phyloP scores from a whole-genome alignment of 2,113 vertebrate species.

The Catagonus wagneri region DNA sequence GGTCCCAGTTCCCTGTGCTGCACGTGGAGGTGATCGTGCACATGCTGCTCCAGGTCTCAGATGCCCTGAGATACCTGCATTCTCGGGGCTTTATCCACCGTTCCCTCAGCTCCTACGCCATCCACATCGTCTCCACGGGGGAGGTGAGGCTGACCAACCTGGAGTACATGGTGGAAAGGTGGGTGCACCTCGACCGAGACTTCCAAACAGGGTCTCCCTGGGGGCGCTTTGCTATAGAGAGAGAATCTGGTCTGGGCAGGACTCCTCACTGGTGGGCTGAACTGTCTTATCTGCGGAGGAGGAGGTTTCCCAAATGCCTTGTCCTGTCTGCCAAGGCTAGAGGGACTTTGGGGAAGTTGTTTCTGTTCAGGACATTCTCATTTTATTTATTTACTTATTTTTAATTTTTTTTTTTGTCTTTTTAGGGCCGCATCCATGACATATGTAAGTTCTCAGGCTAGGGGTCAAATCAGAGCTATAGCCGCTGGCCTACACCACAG shows the following conservation, averaged over 20 bases:
- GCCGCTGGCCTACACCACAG: no score
- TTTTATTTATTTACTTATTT: not conserved
- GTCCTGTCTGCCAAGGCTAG: not conserved
- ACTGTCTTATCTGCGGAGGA: not conserved
- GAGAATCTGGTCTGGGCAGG: not conserved
- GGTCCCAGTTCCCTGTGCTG: conserved; percentile 87
- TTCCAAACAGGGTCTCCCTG: not conserved
- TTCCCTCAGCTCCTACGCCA: conserved; percentile 86
- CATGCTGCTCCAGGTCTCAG: conserved; percentile 85
- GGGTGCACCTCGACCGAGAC: not conserved
- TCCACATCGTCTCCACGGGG: conserved; percentile 85
- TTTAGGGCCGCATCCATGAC: no score
- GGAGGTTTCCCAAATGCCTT: conserved; percentile 22
- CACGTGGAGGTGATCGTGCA: conserved; percentile 84
- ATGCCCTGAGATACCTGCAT: conserved; percentile 87
- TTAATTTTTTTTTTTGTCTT: no score
- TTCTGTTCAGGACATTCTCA: conserved; percentile 32
- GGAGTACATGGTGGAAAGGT: conserved; percentile 90
- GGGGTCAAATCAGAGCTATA: no score
- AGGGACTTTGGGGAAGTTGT: not conserved
- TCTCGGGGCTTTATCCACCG: conserved; percentile 86
- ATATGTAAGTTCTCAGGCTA: no score
- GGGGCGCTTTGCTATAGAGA: not conserved
- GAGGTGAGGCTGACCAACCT: conserved; percentile 89
- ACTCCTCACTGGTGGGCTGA: not conserved